Base-by-base conservation (phyloP, 2,113 vertebrate genomes). In the Porphyrio hochstetteri region DNA sequence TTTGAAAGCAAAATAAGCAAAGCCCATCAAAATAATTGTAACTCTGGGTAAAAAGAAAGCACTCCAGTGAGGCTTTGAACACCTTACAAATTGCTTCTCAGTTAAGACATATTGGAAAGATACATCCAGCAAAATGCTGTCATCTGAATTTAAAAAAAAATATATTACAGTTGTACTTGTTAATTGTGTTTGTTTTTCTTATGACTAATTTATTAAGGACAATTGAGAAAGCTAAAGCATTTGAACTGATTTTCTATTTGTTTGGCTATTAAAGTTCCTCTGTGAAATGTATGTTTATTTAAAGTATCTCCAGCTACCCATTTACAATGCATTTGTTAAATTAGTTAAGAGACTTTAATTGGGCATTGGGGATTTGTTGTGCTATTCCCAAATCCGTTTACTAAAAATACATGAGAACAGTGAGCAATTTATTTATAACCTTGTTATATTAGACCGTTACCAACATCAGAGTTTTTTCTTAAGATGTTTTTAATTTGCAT, bases 291-390 rank as follows among this genome's bases (percentile, higher is more conserved):
- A 93, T 97, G 96, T 93, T 97, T 98, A 96, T 97, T 97, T 97
- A 97, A 97, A 97, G 68, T 81, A 96, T 97, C 92, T 97, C 92
- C 42, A 93, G 91, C 86, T 96, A 94, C 76, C 90, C 83, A 95
- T 96, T 97, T 96, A 95, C 88, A 92, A 96, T 94, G 78, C 48
- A 59, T 95, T 97, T 97, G 94, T 97, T 97, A 97, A 98, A 97
- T 98, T 97, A 96, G 97, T 96, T 97, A 97, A 97, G 97, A 97
- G 96, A 96, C 85, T 96, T 95, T 98, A 98, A 98, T 98, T 97
- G 96, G 95, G 92, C 96, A 74, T 31, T 86, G 52, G 97, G 93
- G 96, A 98, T 97, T 97, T 97, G 91, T 92, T 92, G 55, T 92
- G 63, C 50, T 96, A 93, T 97, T 96, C 96, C 95, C 97, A 96